Evolutionary conservation across 2,113 vertebrate genomes (phyloP), one percentile per base, ranked within the genome.

Genomic region (Capra hircus): DNA sequence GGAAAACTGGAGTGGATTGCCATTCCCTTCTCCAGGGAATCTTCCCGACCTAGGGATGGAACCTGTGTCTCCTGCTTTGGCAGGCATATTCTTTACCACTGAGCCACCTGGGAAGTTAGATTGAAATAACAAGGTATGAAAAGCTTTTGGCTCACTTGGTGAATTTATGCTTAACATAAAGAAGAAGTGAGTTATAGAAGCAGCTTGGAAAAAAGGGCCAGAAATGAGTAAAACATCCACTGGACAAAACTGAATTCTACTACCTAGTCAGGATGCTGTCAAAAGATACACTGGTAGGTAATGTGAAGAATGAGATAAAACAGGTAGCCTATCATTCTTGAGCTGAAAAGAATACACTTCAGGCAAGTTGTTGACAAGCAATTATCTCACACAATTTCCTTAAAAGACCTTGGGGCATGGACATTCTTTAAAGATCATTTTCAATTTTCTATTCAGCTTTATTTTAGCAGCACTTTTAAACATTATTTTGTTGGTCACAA

Each of bases 361-460:
- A 95, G 55, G 36, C 43, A 92, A 88, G 30, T 84, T 43, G 27
- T 88, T 92, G 91, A 64, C 30, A 92, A 96, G n/a, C n/a, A 95
- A 83, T 97, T 95, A 82, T 85, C 62, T 88, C 16, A 81, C 6
- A 21, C 28, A 86, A 48, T 87, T 95, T 64, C 74, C 81, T 92
- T 87, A 50, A 92, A 85, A 80, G 27, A 84, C 6, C 81, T 84
- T 55, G 80, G 92, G 33, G 53, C 14, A 16, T 74, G 2, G 50
- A 62, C 17, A 57, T 80, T 67, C 23, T 52, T 62, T 90, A 17
- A 5, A 91, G 33, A 60, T 71, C 0, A 33, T 78, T 62, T 93
- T 57, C 21, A 87, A 45, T 62, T 86, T 92, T 87, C 90, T 30
- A 81, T 91, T 97, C 53, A 78, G 10, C 16, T 50, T 95, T 94